phyloP scores from a whole-genome alignment of 2,113 vertebrate genomes.

The Coreoperca whiteheadi region DNA sequence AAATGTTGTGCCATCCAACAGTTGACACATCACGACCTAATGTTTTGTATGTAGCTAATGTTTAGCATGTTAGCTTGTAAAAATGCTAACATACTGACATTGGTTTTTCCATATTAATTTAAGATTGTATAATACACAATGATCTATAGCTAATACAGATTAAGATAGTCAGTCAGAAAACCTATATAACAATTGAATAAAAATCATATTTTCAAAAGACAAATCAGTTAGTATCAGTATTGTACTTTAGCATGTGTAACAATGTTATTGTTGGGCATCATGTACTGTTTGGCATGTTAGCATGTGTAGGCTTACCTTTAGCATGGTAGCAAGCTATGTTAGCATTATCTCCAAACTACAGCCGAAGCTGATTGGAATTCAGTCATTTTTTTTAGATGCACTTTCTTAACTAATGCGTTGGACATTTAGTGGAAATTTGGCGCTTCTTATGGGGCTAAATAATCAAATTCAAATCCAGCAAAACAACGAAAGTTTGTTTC shows the following conservation, averaged over 20 bases:
- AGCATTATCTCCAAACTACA: not conserved
- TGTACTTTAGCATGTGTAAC: not conserved
- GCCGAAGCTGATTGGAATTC: not conserved
- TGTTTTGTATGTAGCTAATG: too few species aligned
- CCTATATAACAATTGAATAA: not conserved
- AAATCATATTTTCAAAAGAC: too few species aligned
- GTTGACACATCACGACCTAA: too few species aligned
- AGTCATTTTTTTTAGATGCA: not conserved
- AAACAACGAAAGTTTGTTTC: not conserved
- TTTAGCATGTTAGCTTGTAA: too few species aligned
- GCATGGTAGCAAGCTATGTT: not conserved
- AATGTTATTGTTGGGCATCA: not conserved
- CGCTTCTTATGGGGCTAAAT: not conserved
- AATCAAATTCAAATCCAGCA: not conserved
- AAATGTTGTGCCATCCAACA: too few species aligned
- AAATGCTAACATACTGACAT: too few species aligned
- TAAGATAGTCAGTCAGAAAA: not conserved
- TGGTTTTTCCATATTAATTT: too few species aligned
- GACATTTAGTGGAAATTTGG: not conserved
- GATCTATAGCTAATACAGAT: not conserved
- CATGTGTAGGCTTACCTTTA: not conserved
- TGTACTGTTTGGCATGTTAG: not conserved
- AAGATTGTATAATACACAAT: too few species aligned
- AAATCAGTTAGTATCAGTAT: not conserved
- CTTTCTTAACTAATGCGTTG: not conserved